Conservation (phyloP, 2,797 vertebrate genomes). For the Remorina albescens region DNA sequence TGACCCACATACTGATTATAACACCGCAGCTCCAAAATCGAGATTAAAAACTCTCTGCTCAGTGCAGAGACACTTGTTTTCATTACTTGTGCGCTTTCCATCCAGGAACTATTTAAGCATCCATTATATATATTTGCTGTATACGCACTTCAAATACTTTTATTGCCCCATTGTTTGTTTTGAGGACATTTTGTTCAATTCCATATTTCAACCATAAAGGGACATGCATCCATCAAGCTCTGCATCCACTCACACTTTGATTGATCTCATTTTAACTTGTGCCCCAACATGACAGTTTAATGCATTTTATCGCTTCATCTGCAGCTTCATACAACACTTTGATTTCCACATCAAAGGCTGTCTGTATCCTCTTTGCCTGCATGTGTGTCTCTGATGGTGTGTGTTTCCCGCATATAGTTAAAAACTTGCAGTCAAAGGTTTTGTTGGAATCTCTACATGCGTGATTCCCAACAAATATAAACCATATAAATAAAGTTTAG, state of each 20-base stretch:
- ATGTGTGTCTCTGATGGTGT: slow-evolving; percentile 31
- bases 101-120: slow-evolving; percentile 10
- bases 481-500: neutral
- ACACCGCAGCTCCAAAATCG: slow-evolving; percentile 31
- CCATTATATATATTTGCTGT: neutral
- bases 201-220: neutral
- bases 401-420: slow-evolving; percentile 9
- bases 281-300: slow-evolving; percentile 49
- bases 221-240: slow-evolving; percentile 17
- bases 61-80: slow-evolving; percentile 7
- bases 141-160: neutral
- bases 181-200: neutral
- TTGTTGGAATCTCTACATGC: slow-evolving; percentile 7
- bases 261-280: slow-evolving; percentile 20
- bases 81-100: slow-evolving; percentile 18
- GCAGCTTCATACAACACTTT: slow-evolving; percentile 41
- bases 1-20: slow-evolving; percentile 62
- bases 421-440: slow-evolving; percentile 1
- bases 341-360: slow-evolving; percentile 63
- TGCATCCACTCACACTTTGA: slow-evolving; percentile 26
- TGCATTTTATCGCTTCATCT: slow-evolving; percentile 42
- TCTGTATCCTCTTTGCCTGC: slow-evolving; percentile 47
- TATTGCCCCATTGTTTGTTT: neutral
- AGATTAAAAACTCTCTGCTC: slow-evolving; percentile 9
- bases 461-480: slow-evolving; percentile 32